phyloP scores from a whole-genome alignment of 2,888 invertebrate species.

The Platerodrilus igneus region DNA sequence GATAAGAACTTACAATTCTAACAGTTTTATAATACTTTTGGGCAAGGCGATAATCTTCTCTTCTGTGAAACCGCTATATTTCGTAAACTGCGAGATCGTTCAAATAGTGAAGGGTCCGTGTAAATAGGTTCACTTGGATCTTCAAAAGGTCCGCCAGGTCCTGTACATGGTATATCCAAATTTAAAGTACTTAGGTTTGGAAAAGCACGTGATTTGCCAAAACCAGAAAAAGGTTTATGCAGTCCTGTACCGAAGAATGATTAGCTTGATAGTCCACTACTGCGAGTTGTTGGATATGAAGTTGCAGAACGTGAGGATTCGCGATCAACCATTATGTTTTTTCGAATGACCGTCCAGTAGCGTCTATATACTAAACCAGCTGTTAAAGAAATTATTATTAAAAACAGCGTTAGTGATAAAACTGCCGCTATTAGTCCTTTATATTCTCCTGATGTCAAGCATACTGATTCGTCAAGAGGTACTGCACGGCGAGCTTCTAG shows the following conservation, averaged over 20 bases:
- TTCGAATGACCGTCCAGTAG: constrained; percentile 74
- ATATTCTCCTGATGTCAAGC: constrained; percentile 78
- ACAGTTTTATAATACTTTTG: constrained; percentile 18
- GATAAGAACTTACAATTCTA: too few relatives aligned
- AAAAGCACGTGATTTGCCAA: constrained; percentile 38
- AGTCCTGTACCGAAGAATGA: constrained; percentile 65
- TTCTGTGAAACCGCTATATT: constrained; percentile 55
- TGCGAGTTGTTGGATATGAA: constrained; percentile 46
- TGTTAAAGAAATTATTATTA: constrained; percentile 68
- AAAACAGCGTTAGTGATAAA: constrained; percentile 66
- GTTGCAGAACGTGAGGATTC: constrained; percentile 48
- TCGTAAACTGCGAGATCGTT: constrained; percentile 71
- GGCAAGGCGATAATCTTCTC: constrained; percentile 31
- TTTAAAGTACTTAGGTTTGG: constrained; percentile 39
- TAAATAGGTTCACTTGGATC: constrained; percentile 92
- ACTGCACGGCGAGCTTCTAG: constrained; percentile 64
- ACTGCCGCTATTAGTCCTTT: constrained; percentile 78
- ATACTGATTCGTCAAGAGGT: constrained; percentile 66
- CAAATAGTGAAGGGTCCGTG: constrained; percentile 86
- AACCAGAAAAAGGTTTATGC: constrained; percentile 64
- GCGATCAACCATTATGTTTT: constrained; percentile 57
- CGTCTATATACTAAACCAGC: constrained; percentile 73
- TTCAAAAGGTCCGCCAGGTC: constrained; percentile 57
- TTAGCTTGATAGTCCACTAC: constrained; percentile 53
- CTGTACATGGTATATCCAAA: constrained; percentile 38